Base-by-base conservation (phyloP, 2,113 vertebrate genomes). In the Taxidea taxus region DNA sequence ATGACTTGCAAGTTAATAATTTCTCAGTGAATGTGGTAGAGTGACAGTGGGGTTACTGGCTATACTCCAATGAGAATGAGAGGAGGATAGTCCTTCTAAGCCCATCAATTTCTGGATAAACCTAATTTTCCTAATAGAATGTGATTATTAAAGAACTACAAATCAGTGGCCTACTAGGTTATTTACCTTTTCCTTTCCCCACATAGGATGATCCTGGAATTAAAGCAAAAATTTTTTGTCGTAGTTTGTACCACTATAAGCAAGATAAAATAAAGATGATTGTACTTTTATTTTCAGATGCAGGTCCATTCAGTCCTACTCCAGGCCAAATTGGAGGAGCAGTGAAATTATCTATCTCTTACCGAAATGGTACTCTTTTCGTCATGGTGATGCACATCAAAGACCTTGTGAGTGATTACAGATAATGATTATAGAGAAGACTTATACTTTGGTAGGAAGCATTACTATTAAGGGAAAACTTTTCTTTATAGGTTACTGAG, bases 361-460 rank as follows among this genome's bases (percentile, higher is more conserved):
- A 99, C 94, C 99, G 99, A 98, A 99, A 99, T 96, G 99, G 99
- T 95, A 99, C 99, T 37, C 99, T 99, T 0, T 99, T 99, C 98
- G 99, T 99, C 98, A 99, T 99, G 99, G 99, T 99, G 97, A 99
- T 99, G 99, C 99, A 99, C 99, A 99, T 99, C 98, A 99, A 99
- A 98, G 99, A 99, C 95, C 98, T 99, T 98, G 99, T 99, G 98
- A 99, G 99, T 98, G 84, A 62, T 82, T 64, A 72, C 77, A 91
- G 72, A 77, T 86, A 94, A 51, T 95, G 42, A 34, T 49, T 89
- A 5, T 90, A 60, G 42, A 95, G 11, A 58, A 77, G 87, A 83
- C 18, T n/a, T 86, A 3, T 70, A 42, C 25, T 29, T 87, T 87
- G 23, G 88, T 97, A 70, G 87, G 86, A 97, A 78, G 78, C 58